A percentile compares a stretch with the other conserved stretches of the same genome.
These are phyloP conservation scores for Polyergus mexicanus DNA, from an alignment of 1,140 invertebrate genomes.

Conservation along the genomic window DNA sequence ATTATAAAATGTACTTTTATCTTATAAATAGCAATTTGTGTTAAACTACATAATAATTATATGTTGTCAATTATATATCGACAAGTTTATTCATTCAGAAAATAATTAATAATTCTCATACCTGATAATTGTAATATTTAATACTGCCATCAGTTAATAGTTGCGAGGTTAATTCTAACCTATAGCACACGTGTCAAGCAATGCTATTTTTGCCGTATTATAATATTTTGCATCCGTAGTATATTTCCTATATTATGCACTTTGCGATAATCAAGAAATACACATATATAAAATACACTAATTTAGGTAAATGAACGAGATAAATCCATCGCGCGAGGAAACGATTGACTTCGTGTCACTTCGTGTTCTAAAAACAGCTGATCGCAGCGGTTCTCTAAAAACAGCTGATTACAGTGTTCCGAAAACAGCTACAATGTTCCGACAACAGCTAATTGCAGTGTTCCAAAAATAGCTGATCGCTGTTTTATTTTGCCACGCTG, in stretches of 20 bases:
- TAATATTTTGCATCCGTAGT: not conserved
- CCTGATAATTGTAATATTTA: not conserved
- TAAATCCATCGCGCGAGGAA: not conserved
- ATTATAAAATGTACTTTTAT: not conserved
- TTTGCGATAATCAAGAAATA: not conserved
- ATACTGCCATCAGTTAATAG: too few relatives aligned
- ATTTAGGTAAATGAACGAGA: not conserved
- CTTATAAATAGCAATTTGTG: not conserved
- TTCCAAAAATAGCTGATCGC: too few relatives aligned
- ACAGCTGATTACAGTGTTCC: too few relatives aligned
- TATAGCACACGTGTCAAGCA: not conserved
- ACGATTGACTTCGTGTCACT: not conserved
- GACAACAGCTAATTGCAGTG: too few relatives aligned
- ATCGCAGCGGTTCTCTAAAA: too few relatives aligned
- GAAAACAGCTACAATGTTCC: too few relatives aligned
- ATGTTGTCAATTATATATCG: not conserved
- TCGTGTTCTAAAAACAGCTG: too few relatives aligned
- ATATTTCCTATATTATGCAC: not conserved
- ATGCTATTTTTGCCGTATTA: not conserved
- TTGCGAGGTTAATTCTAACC: slow-evolving; percentile 17
- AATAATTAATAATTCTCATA: slow-evolving; percentile 2
- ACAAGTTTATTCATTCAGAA: not conserved
- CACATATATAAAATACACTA: not conserved
- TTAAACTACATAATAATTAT: not conserved
- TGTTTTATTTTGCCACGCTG: too few relatives aligned